phyloP scores from a whole-genome alignment of 2,113 vertebrate species.

The Aphyosemion australe region DNA sequence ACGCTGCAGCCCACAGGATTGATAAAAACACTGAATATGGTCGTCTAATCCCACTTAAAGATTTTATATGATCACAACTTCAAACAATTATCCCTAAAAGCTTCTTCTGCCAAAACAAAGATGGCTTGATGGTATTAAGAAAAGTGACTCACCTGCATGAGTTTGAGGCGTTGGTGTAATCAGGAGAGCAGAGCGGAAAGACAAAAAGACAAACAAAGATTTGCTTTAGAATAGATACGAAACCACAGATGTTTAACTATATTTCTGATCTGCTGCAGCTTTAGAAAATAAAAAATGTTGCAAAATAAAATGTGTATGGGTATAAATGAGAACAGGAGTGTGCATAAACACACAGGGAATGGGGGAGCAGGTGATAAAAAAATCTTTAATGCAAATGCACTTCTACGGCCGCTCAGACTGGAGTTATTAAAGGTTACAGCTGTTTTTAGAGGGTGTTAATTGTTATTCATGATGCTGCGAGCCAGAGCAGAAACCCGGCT shows the following conservation, averaged over 20 bases:
- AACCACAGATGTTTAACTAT: constrained; percentile 31
- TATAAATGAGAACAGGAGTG: neutral
- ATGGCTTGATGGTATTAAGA: constrained; percentile 14
- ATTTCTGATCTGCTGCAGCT: constrained; percentile 2
- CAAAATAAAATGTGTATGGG: no score
- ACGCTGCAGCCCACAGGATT: neutral
- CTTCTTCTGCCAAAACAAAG: constrained; percentile 2
- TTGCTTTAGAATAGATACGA: constrained; percentile 19
- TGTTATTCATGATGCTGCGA: constrained; percentile 72
- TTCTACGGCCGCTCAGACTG: constrained; percentile 49
- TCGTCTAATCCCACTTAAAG: neutral
- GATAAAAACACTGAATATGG: neutral
- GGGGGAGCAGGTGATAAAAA: constrained; percentile 15
- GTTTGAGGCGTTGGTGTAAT: constrained; percentile 17
- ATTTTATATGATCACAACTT: constrained; percentile 3
- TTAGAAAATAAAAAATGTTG: no score
- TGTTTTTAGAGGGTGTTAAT: constrained; percentile 65
- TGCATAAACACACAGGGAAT: neutral
- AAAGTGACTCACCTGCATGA: constrained; percentile 69
- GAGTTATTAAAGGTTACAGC: constrained; percentile 59
- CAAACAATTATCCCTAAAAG: constrained; percentile 12
- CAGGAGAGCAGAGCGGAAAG: constrained; percentile 28
- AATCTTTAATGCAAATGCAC: constrained; percentile 76
- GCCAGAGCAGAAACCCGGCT: constrained; percentile 29
- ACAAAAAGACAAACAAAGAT: constrained; percentile 15